Evolutionary conservation across 1,140 invertebrate species (phyloP).

Genomic region (Vollenhovia emeryi): DNA sequence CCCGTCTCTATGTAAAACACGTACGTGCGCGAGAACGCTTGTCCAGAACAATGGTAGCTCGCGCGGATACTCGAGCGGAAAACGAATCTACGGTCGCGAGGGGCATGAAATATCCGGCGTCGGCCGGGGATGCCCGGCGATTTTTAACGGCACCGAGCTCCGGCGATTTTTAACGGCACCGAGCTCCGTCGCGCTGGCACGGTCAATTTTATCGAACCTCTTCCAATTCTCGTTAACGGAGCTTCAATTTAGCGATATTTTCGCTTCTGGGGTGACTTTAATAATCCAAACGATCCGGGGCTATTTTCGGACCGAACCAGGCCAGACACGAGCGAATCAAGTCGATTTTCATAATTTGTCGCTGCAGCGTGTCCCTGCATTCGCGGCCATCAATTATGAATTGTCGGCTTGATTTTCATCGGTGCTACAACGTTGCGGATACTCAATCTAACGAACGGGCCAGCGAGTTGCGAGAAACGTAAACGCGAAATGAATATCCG

Average conservation of each 20-base stretch:
- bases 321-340: background rate
- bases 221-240: constrained; percentile 45
- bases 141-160: constrained; percentile 43
- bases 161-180: constrained; percentile 37
- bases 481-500: constrained; percentile 47
- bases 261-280: background rate
- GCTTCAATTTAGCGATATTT: constrained; percentile 13
- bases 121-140: background rate
- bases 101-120: constrained; percentile 47
- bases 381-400: constrained; percentile 27
- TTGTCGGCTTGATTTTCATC: constrained; percentile 15
- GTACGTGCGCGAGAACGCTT: constrained; percentile 51
- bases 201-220: constrained; percentile 17
- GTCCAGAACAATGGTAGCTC: constrained; percentile 41
- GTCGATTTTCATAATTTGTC: constrained; percentile 13
- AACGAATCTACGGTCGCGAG: constrained; percentile 48
- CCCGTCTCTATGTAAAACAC: constrained; percentile 54
- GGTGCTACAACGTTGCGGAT: constrained; percentile 13
- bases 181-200: background rate
- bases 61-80: constrained; percentile 42
- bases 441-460: constrained; percentile 6
- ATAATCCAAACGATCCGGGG: background rate
- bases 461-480: constrained; percentile 17
- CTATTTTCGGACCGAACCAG: background rate
- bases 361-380: background rate